Conservation (phyloP, 2,888 invertebrate genomes). For the Pristionchus exspectatus region DNA sequence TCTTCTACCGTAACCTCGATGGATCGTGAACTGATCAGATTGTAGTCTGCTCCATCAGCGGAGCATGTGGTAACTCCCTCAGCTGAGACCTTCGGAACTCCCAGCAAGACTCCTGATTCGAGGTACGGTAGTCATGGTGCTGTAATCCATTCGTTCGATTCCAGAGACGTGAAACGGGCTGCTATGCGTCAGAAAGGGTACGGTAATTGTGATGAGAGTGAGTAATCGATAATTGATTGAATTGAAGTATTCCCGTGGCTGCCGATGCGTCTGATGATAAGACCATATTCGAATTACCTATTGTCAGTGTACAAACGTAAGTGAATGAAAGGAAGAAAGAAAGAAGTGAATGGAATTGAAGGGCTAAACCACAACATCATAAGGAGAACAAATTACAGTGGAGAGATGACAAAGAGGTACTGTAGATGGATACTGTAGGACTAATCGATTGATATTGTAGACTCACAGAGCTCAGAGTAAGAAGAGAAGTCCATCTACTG, state of each 20-base stretch:
- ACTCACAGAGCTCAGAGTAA: not conserved
- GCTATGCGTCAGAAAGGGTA: not conserved
- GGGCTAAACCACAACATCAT: not conserved
- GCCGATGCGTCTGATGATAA: not conserved
- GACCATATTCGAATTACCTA: not conserved
- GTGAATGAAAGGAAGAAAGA: not conserved
- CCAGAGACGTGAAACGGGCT: not conserved
- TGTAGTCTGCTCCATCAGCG: not conserved
- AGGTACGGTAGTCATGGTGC: not conserved
- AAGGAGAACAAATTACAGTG: not conserved
- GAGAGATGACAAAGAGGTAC: slow-evolving; percentile 1
- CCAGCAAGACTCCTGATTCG: not conserved
- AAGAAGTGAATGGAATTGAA: not conserved
- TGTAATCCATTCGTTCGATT: not conserved
- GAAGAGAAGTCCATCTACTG: not conserved
- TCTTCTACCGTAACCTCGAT: not conserved
- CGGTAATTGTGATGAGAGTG: not conserved
- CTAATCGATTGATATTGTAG: not conserved
- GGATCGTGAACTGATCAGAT: not conserved
- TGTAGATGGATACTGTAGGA: not conserved
- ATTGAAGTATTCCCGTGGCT: not conserved
- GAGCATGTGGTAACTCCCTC: not conserved
- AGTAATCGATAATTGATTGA: not conserved
- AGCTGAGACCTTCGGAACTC: not conserved
- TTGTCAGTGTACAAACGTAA: not conserved